Evolutionary conservation across 2,797 vertebrate species (phyloP), one percentile per base, ranked within the genome.

Genomic region (Bradypus variegatus): DNA sequence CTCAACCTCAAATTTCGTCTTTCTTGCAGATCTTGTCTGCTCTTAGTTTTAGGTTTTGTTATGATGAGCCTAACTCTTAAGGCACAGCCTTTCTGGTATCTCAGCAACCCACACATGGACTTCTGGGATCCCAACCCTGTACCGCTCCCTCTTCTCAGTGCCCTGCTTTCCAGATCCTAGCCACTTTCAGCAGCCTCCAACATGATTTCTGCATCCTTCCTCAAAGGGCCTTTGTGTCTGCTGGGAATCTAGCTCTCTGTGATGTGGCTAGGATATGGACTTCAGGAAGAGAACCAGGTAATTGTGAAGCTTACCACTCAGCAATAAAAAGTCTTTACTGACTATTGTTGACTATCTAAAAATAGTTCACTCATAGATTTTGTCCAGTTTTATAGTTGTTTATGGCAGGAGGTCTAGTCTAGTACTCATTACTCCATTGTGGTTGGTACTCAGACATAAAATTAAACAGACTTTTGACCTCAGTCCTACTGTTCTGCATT

Each of bases 11-110:
- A 41, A 70, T 86, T 88, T 77, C 79, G 31, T 73, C 53, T 75
- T n/a, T 67, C 25, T 85, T 25, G 6, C 16, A 75, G 31, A 62
- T 80, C 16, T 58, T 69, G 33, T 88, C 29, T 33, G 60, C 78
- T 92, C 36, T 89, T 92, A 75, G 65, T 53, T 90, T 69, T 93
- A 38, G 60, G 12, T 84, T 80, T 85, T 64, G 55, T 93, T 62
- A 75, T 64, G 70, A 48, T 78, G 31, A 69, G 6, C 77, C 48
- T 60, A 27, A 70, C 25, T 88, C 41, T 9, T 58, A 60, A 75
- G 72, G 36, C 69, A 50, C 41, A 70, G n/a, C 36, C 65, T 69
- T 89, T 86, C 67, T 75, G 65, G 10, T 77, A 21, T 65, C 67
- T 89, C 73, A 81, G 19, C 48, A 70, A 13, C 19, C 16, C 29